Evolutionary conservation across 2,888 invertebrate genomes (phyloP).

Genomic region (Nineta flava): DNA sequence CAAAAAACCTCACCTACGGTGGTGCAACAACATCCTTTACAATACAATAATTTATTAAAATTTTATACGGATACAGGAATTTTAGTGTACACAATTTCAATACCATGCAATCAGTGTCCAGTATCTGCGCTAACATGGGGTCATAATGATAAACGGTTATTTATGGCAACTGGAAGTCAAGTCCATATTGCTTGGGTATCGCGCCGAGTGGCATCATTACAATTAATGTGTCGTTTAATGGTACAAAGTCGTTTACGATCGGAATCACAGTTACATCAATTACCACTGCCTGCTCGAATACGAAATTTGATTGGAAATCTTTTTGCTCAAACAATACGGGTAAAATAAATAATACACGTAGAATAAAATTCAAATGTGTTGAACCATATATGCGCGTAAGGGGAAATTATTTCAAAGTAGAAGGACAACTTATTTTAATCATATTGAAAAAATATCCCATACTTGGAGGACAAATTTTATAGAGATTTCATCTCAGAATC

Average conservation of each 20-base stretch:
- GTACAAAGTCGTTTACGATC: constrained; percentile 59
- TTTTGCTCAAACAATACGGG: constrained; percentile 87
- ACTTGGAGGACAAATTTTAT: too few relatives aligned
- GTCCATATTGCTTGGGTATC: constrained; percentile 91
- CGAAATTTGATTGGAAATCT: constrained; percentile 71
- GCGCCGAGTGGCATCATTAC: constrained; percentile 75
- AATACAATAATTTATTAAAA: constrained; percentile 70
- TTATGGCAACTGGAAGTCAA: constrained; percentile 82
- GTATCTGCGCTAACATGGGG: constrained; percentile 96
- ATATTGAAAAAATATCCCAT: too few relatives aligned
- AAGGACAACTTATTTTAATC: neutral
- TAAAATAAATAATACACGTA: too few relatives aligned
- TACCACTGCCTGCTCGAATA: constrained; percentile 79
- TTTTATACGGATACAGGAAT: constrained; percentile 80
- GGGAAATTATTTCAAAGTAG: too few relatives aligned
- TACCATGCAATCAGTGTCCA: constrained; percentile 63
- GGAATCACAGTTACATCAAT: constrained; percentile 55
- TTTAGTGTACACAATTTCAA: constrained; percentile 61
- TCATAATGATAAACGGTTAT: constrained; percentile 89
- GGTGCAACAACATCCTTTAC: constrained; percentile 24
- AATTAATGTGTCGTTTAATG: constrained; percentile 71
- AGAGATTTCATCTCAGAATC: too few relatives aligned
- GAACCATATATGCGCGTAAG: too few relatives aligned
- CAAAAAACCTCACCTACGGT: constrained; percentile 14
- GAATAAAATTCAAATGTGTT: too few relatives aligned